Evolutionary conservation across 2,888 invertebrate genomes (phyloP).

Genomic region (Sturmia bella): DNA sequence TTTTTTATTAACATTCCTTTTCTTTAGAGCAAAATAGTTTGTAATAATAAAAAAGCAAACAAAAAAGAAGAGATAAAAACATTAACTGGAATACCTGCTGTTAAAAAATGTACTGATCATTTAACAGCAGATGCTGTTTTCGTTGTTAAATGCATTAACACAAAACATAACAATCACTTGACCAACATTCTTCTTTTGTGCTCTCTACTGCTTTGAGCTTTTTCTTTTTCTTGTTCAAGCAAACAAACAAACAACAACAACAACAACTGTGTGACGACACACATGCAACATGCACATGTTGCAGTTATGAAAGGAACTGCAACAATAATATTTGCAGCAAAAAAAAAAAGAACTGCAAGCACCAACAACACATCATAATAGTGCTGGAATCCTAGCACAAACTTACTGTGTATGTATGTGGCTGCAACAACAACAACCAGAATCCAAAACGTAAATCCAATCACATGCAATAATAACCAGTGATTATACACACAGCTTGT

Average conservation of each 20-base stretch:
- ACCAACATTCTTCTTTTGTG: conserved; percentile 58
- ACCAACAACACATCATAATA: conserved; percentile 38
- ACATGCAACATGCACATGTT: conserved; percentile 51
- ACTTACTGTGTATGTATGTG: no score
- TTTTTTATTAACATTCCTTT: conserved; percentile 17
- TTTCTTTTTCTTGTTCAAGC: not conserved
- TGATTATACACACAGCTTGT: conserved; percentile 63
- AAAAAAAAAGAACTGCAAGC: conserved; percentile 16
- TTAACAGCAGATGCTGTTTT: conserved; percentile 66
- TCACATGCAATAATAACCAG: conserved; percentile 66
- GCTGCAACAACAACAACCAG: conserved; percentile 38
- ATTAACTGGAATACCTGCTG: conserved; percentile 69
- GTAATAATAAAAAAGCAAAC: not conserved
- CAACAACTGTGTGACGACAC: conserved; percentile 48
- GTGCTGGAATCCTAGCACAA: conserved; percentile 63
- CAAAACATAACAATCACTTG: conserved; percentile 64
- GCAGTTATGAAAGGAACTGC: conserved; percentile 59
- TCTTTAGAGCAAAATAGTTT: not conserved
- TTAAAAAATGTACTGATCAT: conserved; percentile 67
- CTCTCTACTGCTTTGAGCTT: not conserved
- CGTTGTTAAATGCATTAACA: conserved; percentile 67
- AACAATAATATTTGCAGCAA: conserved; percentile 18
- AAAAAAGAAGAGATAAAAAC: conserved; percentile 36
- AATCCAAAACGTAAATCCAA: conserved; percentile 51
- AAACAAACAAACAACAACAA: conserved; percentile 10